These are phyloP conservation scores for Girardia tigrina DNA, from an alignment of 2,888 invertebrate genomes.

Conservation along the genomic window DNA sequence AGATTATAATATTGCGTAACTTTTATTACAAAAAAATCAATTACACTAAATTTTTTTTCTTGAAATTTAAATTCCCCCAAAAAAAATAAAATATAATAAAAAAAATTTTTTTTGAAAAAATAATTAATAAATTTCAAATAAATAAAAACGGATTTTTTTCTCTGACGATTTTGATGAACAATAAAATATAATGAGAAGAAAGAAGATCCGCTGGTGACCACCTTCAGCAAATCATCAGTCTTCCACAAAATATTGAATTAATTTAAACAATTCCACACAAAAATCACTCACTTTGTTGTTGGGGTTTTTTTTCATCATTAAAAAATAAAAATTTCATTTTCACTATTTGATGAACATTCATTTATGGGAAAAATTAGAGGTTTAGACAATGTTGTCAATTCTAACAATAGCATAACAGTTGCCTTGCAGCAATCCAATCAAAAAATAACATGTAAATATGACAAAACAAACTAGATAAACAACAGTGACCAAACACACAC, in stretches of 20 bases:
- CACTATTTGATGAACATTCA: slow-evolving; percentile 12
- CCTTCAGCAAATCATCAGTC: slow-evolving; percentile 23
- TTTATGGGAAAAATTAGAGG: slow-evolving; percentile 14
- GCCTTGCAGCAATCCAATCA: slow-evolving; percentile 23
- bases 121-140: too few species aligned
- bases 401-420: slow-evolving; percentile 15
- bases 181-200: slow-evolving; percentile 18
- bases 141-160: too few species aligned
- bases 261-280: neutral
- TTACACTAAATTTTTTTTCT: too few species aligned
- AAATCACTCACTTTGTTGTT: too few species aligned
- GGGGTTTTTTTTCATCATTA: too few species aligned
- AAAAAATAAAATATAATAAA: too few species aligned
- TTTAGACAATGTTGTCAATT: slow-evolving; percentile 23
- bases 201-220: neutral
- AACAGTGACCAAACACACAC: slow-evolving; percentile 12
- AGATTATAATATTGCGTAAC: too few species aligned
- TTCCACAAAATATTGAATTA: slow-evolving; percentile 15
- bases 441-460: slow-evolving; percentile 20
- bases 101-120: too few species aligned
- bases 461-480: slow-evolving; percentile 23
- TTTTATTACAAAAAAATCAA: too few species aligned
- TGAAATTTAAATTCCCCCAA: too few species aligned
- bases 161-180: neutral
- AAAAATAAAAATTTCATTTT: slow-evolving; percentile 5